Base-by-base conservation (phyloP, 2,888 invertebrate species). In the Trichopria drosophilae region DNA sequence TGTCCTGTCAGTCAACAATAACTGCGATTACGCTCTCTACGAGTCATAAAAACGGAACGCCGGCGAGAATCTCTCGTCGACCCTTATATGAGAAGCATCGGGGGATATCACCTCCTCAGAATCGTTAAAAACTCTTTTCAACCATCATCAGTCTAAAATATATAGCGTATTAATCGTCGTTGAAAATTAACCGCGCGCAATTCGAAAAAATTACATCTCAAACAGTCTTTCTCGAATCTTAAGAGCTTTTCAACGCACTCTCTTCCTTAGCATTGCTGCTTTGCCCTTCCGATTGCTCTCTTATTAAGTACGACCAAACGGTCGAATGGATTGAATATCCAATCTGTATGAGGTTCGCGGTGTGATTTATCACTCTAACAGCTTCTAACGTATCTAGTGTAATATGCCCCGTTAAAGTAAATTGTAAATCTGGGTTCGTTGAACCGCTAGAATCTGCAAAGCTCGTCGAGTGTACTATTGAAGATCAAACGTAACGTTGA, bases 1-100 rank as follows among this genome's bases (percentile, higher is more conserved):
- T 68, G 67, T 69, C 64, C 64, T 65, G 64, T 69, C 72, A 67
- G 65, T 71, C 68, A 72, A 69, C 70, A 72, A 62, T 66, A 68
- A 65, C 65, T 69, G 68, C 63, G 63, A 60, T 65, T 68, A 71
- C 62, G 61, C 59, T 65, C 61, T 62, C 60, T 54, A 55, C 45
- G 45, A 55, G 47, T 47, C 31, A 36, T 49, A 41, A 40, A 48
- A 53, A 47, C 24, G 46, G 53, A 53, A 53, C 46, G 53, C 41
- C 20, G 46, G 31, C 29, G 43, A 42, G 49, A 37, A 53, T 50
- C 39, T 52, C 52, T 42, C 39, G 24, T 52, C 54, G 50, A 51
- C 55, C 53, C 54, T 54, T 54, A 52, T 59, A 43, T 53, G 55
- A 58, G 59, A 58, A 61, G 59, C 50, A 48, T 58, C 46, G 55